Conservation (phyloP, 1,140 invertebrate species). For the Magallana ariakensis region DNA sequence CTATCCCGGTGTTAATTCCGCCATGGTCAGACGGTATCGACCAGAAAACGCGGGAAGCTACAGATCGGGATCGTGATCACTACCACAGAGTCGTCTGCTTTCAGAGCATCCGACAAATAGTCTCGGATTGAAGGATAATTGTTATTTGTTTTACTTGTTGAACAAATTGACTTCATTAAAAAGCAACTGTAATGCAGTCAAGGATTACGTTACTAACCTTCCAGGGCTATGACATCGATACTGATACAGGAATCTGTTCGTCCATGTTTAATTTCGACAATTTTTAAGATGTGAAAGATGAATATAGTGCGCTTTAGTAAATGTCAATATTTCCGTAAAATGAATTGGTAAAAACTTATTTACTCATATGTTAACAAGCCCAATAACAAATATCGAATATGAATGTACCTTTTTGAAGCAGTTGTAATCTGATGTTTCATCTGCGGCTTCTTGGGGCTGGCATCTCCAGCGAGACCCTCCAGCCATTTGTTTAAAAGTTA, state of each 20-base stretch:
- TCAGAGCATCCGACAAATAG: constrained; percentile 19
- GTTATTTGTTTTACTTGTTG: constrained; percentile 33
- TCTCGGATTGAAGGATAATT: constrained; percentile 25
- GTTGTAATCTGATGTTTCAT: no score
- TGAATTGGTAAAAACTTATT: neutral
- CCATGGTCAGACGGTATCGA: constrained; percentile 21
- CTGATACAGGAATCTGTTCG: neutral
- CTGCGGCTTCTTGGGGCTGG: no score
- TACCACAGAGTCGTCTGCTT: constrained; percentile 22
- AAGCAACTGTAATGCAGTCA: constrained; percentile 22
- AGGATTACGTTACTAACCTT: constrained; percentile 19
- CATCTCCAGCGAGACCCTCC: no score
- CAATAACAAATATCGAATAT: no score
- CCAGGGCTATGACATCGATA: neutral
- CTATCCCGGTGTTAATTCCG: constrained; percentile 27
- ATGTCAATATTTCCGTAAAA: neutral
- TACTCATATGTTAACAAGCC: no score
- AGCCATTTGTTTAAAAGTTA: no score
- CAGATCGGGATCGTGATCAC: neutral
- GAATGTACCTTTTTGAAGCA: no score
- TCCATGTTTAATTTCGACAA: neutral
- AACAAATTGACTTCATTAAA: constrained; percentile 35
- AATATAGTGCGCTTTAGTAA: neutral
- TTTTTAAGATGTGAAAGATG: neutral
- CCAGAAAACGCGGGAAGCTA: constrained; percentile 24